A percentile compares a stretch with the other conserved stretches of the same genome.
Conservation (phyloP, 2,113 vertebrate species). For the Triplophysa dalaica region DNA sequence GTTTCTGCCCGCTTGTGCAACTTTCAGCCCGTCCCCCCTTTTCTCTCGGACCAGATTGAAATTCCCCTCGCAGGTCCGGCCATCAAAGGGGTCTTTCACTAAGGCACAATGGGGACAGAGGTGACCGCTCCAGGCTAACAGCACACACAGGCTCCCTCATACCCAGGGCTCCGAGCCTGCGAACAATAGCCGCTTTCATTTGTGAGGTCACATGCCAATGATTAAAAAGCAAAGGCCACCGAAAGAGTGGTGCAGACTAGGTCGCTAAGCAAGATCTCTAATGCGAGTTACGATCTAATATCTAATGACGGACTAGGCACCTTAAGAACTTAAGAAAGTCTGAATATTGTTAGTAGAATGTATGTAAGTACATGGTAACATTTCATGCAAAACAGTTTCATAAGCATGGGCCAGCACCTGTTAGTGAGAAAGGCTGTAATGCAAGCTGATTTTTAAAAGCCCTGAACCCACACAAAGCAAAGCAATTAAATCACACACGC, state of each 20-base stretch:
- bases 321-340: neutral
- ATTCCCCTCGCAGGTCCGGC: conserved; percentile 57
- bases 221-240: conserved; percentile 49
- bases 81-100: conserved; percentile 75
- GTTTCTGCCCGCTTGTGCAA: conserved; percentile 20
- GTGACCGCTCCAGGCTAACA: conserved; percentile 67
- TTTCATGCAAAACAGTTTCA: neutral
- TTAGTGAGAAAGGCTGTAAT: conserved; percentile 44
- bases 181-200: conserved; percentile 69
- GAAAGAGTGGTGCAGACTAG: conserved; percentile 55
- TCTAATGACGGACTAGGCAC: neutral
- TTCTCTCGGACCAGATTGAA: conserved; percentile 52
- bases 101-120: conserved; percentile 72
- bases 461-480: conserved; percentile 10
- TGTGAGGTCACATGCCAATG: conserved; percentile 60
- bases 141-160: conserved; percentile 53
- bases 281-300: conserved; percentile 1
- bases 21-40: conserved; percentile 25
- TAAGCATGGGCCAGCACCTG: conserved; percentile 64
- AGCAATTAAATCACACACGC: neutral
- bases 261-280: conserved; percentile 37
- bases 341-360: neutral
- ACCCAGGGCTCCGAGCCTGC: conserved; percentile 57
- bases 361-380: neutral
- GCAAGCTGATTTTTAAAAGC: conserved; percentile 20